Percentiles rank a stretch among this genome's conserved stretches.
phyloP scores from a whole-genome alignment of 2,888 invertebrate species.

The Lasioglossum zephyrum region DNA sequence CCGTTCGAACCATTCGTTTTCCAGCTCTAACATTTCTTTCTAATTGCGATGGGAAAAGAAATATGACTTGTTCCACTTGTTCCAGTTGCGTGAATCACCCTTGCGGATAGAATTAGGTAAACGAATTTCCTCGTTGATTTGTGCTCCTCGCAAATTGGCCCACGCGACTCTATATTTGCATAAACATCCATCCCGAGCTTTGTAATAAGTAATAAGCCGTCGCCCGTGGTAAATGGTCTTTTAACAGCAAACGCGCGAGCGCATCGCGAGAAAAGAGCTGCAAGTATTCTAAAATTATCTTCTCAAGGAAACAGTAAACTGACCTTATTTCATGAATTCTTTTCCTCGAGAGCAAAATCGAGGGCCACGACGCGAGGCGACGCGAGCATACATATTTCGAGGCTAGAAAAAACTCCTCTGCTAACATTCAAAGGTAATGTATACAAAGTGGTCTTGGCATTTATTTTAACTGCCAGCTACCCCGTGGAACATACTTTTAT shows the following conservation, averaged over 20 bases:
- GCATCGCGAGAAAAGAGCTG: constrained; percentile 46
- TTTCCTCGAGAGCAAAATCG: constrained; percentile 34
- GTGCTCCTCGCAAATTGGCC: not conserved
- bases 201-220: constrained; percentile 29
- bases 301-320: constrained; percentile 51
- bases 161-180: not conserved
- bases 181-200: not conserved
- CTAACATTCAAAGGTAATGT: constrained; percentile 12
- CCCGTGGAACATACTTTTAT: not conserved
- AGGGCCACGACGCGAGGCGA: not conserved
- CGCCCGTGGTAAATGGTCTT: not conserved
- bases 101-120: not conserved
- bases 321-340: constrained; percentile 54
- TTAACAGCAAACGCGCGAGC: constrained; percentile 20
- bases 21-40: not conserved
- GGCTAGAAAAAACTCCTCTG: not conserved
- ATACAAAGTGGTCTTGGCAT: not conserved
- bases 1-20: not conserved
- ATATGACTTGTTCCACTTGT: not conserved
- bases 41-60: not conserved
- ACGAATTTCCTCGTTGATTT: not conserved
- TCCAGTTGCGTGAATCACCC: not conserved
- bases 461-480: not conserved
- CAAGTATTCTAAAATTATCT: constrained; percentile 49
- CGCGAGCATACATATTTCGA: constrained; percentile 5